Conservation (phyloP, 2,113 vertebrate genomes). For the Gulo gulo region DNA sequence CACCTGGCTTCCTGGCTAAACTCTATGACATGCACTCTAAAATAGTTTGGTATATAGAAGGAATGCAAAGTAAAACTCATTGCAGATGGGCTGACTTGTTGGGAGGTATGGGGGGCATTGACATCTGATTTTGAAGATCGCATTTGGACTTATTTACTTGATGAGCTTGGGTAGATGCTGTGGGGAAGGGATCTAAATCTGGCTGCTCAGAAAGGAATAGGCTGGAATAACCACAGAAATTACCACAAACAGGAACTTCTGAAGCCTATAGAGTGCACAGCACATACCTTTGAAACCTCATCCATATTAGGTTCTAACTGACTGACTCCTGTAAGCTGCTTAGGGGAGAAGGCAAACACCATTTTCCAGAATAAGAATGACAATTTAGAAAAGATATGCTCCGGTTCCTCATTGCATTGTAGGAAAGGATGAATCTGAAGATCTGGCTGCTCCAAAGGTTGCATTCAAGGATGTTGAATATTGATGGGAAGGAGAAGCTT, state of each 20-base stretch:
- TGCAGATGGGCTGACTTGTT: constrained; percentile 77
- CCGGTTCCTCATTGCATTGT: neutral
- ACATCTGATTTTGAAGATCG: constrained; percentile 79
- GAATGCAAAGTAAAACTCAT: constrained; percentile 64
- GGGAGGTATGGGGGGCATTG: constrained; percentile 73
- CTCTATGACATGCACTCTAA: neutral
- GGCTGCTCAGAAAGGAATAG: neutral
- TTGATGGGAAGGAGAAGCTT: neutral
- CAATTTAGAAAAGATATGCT: neutral
- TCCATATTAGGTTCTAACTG: neutral
- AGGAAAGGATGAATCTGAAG: neutral
- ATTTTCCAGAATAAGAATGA: neutral
- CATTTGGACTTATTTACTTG: constrained; percentile 74
- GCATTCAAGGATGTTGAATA: neutral
- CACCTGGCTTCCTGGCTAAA: constrained; percentile 77
- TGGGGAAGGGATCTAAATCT: constrained; percentile 56
- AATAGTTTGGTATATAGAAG: neutral
- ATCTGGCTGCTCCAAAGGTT: neutral
- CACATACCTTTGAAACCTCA: neutral
- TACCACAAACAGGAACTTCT: neutral
- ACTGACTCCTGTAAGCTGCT: neutral
- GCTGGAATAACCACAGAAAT: neutral
- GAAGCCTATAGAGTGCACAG: neutral
- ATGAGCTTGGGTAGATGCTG: constrained; percentile 79
- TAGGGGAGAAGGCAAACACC: neutral